Base-by-base conservation (phyloP, 2,888 invertebrate genomes). In the Beris chalybata region DNA sequence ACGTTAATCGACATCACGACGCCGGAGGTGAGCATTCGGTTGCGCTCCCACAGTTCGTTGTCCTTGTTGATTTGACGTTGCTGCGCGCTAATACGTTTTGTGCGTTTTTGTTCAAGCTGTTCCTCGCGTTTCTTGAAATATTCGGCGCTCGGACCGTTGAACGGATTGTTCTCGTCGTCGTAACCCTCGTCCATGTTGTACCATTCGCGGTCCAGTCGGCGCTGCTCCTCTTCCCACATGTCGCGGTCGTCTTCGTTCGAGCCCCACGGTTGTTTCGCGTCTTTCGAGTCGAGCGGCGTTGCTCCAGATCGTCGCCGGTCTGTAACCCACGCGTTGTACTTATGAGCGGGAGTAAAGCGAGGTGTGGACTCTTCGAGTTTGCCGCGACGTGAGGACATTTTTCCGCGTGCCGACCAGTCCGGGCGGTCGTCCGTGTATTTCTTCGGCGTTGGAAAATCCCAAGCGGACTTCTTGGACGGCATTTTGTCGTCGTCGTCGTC, bases 11-110 rank as follows among this genome's bases (percentile, higher is more conserved):
- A 89, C 76, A 91, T 91, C 0, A 97, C 96, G 0, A 97, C 97
- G 15, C 98, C 94, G 32, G 92, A 93, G 5, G 97, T 93, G 31
- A 97, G 85, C 95, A 99, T 95, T 71, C 99, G 87, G 84, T 99
- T 98, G 30, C 96, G 87, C 81, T 99, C 99, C 99, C 99, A 99
- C 72, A 96, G 84, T 78, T 98, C 98, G 80, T 97, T 99, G 83
- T 99, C 98, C 81, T 94, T 94, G 81, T 97, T 96, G 74, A 97
- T 97, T 82, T 98, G 97, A 67, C 97, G 86, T 73, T 98, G 92
- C 73, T 96, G 95, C 0, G 97, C 97, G 0, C 97, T 96, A 78
- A 99, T 89, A 59, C 95, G 87, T 76, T 95, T 93, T 74, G 94
- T 94, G 70, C 93, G 91, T 71, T 90, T 86, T 74, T 93, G 92